Percentiles rank a stretch among this genome's conserved stretches.
Conservation (phyloP, 2,113 vertebrate species). For the Holacanthus passer region DNA sequence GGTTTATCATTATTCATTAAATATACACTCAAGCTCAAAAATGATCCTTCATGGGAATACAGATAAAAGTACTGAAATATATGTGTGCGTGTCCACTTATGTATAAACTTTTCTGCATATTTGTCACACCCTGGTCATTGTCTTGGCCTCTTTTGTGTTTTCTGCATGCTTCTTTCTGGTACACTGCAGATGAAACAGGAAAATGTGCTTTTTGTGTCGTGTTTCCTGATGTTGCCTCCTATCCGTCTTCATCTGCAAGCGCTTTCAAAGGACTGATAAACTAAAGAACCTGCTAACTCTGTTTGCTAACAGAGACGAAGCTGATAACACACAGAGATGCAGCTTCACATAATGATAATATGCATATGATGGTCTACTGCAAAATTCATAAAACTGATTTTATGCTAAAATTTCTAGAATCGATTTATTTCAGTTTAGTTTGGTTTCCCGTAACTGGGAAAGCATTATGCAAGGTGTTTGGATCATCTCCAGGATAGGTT, state of each 20-base stretch:
- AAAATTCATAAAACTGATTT: neutral
- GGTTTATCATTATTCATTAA: no score
- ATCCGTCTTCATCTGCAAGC: neutral
- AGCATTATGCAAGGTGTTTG: neutral
- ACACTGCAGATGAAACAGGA: neutral
- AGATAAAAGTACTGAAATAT: no score
- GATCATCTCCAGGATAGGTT: neutral
- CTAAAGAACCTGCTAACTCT: neutral
- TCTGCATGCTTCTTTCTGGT: neutral
- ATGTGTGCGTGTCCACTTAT: neutral
- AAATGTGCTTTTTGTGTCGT: neutral
- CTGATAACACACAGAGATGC: neutral
- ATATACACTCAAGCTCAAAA: no score
- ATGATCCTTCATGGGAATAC: no score
- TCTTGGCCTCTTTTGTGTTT: neutral
- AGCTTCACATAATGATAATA: neutral
- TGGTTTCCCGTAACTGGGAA: neutral
- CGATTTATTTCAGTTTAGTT: neutral
- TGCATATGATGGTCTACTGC: neutral
- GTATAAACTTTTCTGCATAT: neutral
- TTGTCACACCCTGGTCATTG: neutral
- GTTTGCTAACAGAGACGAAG: neutral
- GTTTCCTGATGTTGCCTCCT: conserved; percentile 33
- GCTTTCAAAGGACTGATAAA: neutral
- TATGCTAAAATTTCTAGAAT: neutral